A percentile compares a stretch with the other conserved stretches of the same genome.
Evolutionary conservation across 2,888 invertebrate genomes (phyloP).

Genomic region (Pachliopta kotzebuea): DNA sequence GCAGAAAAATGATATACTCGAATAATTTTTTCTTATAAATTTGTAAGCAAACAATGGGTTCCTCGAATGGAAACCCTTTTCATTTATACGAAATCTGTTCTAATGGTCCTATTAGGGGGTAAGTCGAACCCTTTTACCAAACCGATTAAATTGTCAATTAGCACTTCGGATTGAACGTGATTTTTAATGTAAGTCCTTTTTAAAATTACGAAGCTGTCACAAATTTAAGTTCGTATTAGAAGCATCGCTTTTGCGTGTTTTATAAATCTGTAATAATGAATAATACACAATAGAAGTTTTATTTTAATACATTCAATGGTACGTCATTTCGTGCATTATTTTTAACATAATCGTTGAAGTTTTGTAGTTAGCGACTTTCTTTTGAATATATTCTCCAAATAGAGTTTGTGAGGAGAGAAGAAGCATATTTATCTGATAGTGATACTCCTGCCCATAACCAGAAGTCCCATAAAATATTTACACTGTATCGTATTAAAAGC

Average conservation of each 20-base stretch:
- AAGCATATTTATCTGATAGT: too few species aligned
- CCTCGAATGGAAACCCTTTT: constrained; percentile 45
- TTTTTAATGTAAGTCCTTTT: constrained; percentile 27
- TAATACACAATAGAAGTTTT: background rate
- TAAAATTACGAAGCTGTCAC: constrained; percentile 11
- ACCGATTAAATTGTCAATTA: constrained; percentile 31
- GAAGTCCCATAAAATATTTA: too few species aligned
- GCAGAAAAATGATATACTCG: constrained; percentile 14
- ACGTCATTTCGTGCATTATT: background rate
- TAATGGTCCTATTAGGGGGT: constrained; percentile 22
- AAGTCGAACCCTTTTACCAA: constrained; percentile 28
- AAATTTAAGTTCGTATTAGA: constrained; percentile 11
- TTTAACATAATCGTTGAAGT: too few species aligned
- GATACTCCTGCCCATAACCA: too few species aligned
- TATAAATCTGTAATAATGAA: background rate
- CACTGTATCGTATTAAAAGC: too few species aligned
- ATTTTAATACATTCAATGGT: background rate
- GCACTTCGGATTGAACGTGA: constrained; percentile 28
- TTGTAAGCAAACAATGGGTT: constrained; percentile 48
- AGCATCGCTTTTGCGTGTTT: constrained; percentile 8
- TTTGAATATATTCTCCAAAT: too few species aligned
- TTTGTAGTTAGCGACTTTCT: too few species aligned
- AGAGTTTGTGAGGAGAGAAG: too few species aligned
- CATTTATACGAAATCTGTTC: constrained; percentile 49
- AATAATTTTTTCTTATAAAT: constrained; percentile 25